Percentiles rank a stretch among this genome's conserved stretches.
Evolutionary conservation across 2,888 invertebrate species (phyloP).

Genomic region (Timandra comae): DNA sequence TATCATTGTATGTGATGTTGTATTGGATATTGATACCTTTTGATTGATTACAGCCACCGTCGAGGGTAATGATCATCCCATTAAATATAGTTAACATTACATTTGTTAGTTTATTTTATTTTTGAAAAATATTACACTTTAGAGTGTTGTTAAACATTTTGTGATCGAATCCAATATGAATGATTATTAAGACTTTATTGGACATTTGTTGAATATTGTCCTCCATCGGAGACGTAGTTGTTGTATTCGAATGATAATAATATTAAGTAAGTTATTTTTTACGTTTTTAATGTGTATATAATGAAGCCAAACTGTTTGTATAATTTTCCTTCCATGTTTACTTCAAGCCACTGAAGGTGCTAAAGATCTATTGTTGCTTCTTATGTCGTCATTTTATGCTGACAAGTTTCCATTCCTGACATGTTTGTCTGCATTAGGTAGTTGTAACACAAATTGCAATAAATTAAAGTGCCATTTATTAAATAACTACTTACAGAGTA

Average conservation of each 20-base stretch:
- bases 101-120: conserved; percentile 58
- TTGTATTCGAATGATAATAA: conserved; percentile 76
- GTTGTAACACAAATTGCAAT: no score
- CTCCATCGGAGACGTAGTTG: conserved; percentile 70
- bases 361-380: conserved; percentile 73
- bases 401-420: conserved; percentile 19
- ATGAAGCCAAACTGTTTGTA: conserved; percentile 63
- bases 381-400: conserved; percentile 52
- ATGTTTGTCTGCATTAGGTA: no score
- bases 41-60: conserved; percentile 19
- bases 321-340: conserved; percentile 65
- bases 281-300: conserved; percentile 75
- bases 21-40: conserved; percentile 46
- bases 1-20: conserved; percentile 62
- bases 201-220: conserved; percentile 74
- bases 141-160: conserved; percentile 75
- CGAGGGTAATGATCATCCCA: conserved; percentile 37
- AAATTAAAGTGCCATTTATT: no score
- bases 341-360: conserved; percentile 70
- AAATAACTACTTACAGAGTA: no score
- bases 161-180: conserved; percentile 68
- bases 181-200: conserved; percentile 74
- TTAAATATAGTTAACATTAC: conserved; percentile 45
- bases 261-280: conserved; percentile 78
- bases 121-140: conserved; percentile 57